phyloP scores from a whole-genome alignment of 2,797 vertebrate species.

The Ataeniobius toweri region DNA sequence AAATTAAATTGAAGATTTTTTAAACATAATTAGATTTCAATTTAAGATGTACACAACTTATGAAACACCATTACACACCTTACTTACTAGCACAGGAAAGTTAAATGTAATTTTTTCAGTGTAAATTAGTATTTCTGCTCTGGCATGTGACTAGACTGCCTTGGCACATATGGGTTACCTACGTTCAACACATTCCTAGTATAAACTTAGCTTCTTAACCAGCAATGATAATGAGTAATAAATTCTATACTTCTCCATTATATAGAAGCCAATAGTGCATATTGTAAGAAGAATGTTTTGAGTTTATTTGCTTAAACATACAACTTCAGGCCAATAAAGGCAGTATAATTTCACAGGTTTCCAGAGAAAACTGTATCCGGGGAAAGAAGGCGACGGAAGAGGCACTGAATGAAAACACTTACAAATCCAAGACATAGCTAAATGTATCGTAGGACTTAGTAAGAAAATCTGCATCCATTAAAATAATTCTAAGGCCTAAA shows the following conservation, averaged over 20 bases:
- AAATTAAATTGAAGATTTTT: background rate
- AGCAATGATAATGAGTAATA: background rate
- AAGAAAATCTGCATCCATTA: no score
- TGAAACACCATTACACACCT: background rate
- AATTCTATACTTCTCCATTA: background rate
- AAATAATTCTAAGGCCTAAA: no score
- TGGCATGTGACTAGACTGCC: background rate
- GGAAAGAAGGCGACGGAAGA: no score
- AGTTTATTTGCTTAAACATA: background rate
- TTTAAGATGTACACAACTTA: background rate
- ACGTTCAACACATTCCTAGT: background rate
- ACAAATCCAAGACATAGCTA: background rate
- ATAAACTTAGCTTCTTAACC: background rate
- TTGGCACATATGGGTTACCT: background rate
- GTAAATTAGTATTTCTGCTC: background rate
- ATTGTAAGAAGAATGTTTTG: background rate
- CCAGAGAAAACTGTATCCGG: no score
- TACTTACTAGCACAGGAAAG: background rate
- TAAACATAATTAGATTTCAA: background rate
- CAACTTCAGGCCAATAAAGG: background rate
- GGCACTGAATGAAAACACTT: background rate
- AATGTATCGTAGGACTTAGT: background rate
- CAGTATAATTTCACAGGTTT: no score
- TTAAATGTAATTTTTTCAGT: background rate
- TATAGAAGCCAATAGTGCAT: background rate